A percentile compares a stretch with the other conserved stretches of the same genome.
Conservation (phyloP, 1,140 invertebrate species). For the Orius laevigatus region DNA sequence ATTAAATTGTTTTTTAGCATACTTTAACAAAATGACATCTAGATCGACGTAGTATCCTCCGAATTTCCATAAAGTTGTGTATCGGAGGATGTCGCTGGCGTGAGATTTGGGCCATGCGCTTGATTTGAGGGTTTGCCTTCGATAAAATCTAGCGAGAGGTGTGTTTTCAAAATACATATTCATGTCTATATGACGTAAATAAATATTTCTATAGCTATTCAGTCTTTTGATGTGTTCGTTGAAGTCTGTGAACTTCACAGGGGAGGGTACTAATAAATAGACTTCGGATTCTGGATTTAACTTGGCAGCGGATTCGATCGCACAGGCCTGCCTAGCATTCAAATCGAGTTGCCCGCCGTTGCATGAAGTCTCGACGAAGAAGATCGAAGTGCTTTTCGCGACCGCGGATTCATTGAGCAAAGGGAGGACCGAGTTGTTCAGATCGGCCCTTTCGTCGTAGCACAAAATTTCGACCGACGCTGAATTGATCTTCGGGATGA, state of each 20-base stretch:
- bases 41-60: constrained; percentile 63
- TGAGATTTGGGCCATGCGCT: constrained; percentile 40
- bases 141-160: constrained; percentile 37
- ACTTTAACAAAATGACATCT: constrained; percentile 51
- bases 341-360: constrained; percentile 14
- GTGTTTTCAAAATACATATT: constrained; percentile 38
- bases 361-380: constrained; percentile 23
- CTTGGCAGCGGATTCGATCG: constrained; percentile 25
- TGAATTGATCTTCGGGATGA: too few relatives aligned
- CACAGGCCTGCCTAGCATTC: constrained; percentile 24
- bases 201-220: constrained; percentile 37
- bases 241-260: constrained; percentile 4
- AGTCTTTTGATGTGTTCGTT: constrained; percentile 23
- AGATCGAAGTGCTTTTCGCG: constrained; percentile 17
- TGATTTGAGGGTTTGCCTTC: constrained; percentile 32
- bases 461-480: too few relatives aligned
- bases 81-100: constrained; percentile 50
- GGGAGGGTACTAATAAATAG: constrained; percentile 21
- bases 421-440: too few relatives aligned
- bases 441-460: too few relatives aligned
- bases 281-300: constrained; percentile 20
- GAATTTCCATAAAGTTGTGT: constrained; percentile 54
- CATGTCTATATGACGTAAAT: constrained; percentile 29
- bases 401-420: background rate
- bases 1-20: constrained; percentile 13